Percentiles rank a stretch among this genome's conserved stretches.
These are phyloP conservation scores for Myxocyprinus asiaticus DNA, from an alignment of 2,113 vertebrate species.

Conservation along the genomic window DNA sequence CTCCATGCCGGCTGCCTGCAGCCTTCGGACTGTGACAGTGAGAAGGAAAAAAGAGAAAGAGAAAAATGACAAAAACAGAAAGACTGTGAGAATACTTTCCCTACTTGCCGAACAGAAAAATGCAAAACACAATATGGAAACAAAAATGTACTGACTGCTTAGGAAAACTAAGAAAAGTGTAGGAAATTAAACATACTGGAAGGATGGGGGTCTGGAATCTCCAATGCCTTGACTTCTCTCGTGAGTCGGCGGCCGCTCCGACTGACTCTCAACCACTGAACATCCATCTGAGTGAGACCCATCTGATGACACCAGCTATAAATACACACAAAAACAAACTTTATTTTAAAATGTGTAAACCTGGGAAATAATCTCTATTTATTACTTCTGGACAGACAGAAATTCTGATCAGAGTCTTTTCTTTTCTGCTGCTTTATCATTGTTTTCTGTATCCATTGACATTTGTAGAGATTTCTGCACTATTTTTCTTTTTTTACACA, in stretches of 20 bases:
- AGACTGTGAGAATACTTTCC: neutral
- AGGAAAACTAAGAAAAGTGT: no score
- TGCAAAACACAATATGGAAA: no score
- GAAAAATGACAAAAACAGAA: neutral
- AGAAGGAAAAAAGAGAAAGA: neutral
- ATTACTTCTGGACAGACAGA: no score
- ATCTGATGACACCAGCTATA: conserved; percentile 92
- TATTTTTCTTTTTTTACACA: no score
- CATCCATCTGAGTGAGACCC: conserved; percentile 90
- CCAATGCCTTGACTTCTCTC: conserved; percentile 95
- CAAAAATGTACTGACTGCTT: no score
- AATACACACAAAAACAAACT: conserved; percentile 50
- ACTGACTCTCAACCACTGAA: conserved; percentile 85
- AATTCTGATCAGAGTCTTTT: no score
- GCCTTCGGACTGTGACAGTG: conserved; percentile 82
- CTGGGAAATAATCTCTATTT: no score
- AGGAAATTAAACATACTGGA: conserved; percentile 81
- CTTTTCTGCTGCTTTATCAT: no score
- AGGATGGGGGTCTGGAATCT: conserved; percentile 95
- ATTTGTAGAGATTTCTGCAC: no score
- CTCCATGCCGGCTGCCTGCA: conserved; percentile 87
- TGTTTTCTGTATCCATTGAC: no score
- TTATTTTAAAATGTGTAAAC: no score
- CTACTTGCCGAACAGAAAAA: no score
- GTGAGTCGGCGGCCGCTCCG: conserved; percentile 86